phyloP scores from a whole-genome alignment of 2,797 vertebrate genomes.

The Pogonophryne albipinna region DNA sequence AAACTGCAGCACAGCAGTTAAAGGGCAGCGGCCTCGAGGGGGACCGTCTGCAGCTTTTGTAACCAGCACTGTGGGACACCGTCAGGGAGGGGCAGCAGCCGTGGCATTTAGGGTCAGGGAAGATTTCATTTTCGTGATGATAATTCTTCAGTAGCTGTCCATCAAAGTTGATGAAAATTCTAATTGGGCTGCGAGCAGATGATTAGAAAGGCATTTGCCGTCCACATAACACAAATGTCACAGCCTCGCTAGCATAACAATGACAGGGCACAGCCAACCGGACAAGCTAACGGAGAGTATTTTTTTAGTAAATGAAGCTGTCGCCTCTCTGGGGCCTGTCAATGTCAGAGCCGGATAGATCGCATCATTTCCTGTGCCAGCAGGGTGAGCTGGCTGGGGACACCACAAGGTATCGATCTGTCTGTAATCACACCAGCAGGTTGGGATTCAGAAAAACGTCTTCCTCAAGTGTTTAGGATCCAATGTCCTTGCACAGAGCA shows the following conservation, averaged over 20 bases:
- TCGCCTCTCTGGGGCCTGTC: slow-evolving; percentile 80
- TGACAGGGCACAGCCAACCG: slow-evolving; percentile 73
- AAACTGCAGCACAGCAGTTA: slow-evolving; percentile 57
- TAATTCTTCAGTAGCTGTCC: slow-evolving; percentile 73
- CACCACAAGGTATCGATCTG: slow-evolving; percentile 83
- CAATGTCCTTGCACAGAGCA: slow-evolving; percentile 74
- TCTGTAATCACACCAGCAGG: slow-evolving; percentile 84
- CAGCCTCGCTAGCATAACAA: slow-evolving; percentile 79
- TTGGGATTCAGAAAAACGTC: slow-evolving; percentile 81
- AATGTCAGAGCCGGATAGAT: slow-evolving; percentile 83
- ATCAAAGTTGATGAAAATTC: slow-evolving; percentile 82
- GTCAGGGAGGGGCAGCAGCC: slow-evolving; percentile 48
- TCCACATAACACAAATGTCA: slow-evolving; percentile 79
- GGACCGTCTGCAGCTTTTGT: slow-evolving; percentile 64
- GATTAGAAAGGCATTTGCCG: slow-evolving; percentile 82
- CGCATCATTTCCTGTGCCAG: slow-evolving; percentile 84
- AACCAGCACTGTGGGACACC: slow-evolving; percentile 55
- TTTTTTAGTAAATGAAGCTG: slow-evolving; percentile 83
- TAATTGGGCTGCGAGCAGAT: slow-evolving; percentile 70
- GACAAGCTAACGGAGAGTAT: slow-evolving; percentile 78
- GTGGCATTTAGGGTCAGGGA: slow-evolving; percentile 70
- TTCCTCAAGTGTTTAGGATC: slow-evolving; percentile 83
- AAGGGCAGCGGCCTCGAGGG: slow-evolving; percentile 62
- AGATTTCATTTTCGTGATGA: slow-evolving; percentile 75
- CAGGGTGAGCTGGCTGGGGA: slow-evolving; percentile 74